These are phyloP conservation scores for Pediacus dermestoides DNA, from an alignment of 2,888 invertebrate genomes.

Conservation along the genomic window DNA sequence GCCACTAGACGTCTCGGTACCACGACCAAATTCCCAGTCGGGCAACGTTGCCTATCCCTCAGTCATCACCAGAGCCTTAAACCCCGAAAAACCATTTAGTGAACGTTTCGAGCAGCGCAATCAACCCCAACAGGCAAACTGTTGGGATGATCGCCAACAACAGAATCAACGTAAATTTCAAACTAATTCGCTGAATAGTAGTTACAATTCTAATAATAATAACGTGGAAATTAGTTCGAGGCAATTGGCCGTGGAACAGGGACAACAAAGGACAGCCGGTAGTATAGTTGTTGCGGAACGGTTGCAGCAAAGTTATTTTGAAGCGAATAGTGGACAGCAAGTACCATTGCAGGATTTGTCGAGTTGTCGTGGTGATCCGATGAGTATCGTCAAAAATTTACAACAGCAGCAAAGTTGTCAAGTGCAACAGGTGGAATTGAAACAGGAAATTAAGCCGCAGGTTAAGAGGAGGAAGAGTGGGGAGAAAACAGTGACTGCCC, in stretches of 20 bases:
- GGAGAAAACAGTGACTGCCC: conserved; percentile 55
- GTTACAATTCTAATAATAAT: conserved; percentile 49
- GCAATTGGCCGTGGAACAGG: conserved; percentile 42
- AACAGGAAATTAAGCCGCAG: conserved; percentile 46
- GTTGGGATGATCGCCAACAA: conserved; percentile 37
- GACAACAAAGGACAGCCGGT: conserved; percentile 17
- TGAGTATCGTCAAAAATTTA: conserved; percentile 72
- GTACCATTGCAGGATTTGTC: conserved; percentile 67
- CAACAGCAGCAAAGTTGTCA: conserved; percentile 45
- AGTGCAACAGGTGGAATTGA: conserved; percentile 41
- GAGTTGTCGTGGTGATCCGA: conserved; percentile 71
- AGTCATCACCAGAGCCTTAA: conserved; percentile 73
- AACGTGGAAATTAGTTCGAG: conserved; percentile 38
- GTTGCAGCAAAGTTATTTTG: conserved; percentile 65
- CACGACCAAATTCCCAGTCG: conserved; percentile 60
- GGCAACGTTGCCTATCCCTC: conserved; percentile 72
- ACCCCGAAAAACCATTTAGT: conserved; percentile 56
- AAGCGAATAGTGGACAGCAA: conserved; percentile 56
- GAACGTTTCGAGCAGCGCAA: conserved; percentile 57
- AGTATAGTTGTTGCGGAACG: conserved; percentile 53
- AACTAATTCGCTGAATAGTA: too few relatives aligned
- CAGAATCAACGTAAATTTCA: conserved; percentile 19
- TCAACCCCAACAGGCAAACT: conserved; percentile 34
- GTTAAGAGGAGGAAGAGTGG: conserved; percentile 57
- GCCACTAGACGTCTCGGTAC: conserved; percentile 66